A percentile compares a stretch with the other conserved stretches of the same genome.
Conservation (phyloP, 2,113 vertebrate genomes). For the Prunella fulvescens region DNA sequence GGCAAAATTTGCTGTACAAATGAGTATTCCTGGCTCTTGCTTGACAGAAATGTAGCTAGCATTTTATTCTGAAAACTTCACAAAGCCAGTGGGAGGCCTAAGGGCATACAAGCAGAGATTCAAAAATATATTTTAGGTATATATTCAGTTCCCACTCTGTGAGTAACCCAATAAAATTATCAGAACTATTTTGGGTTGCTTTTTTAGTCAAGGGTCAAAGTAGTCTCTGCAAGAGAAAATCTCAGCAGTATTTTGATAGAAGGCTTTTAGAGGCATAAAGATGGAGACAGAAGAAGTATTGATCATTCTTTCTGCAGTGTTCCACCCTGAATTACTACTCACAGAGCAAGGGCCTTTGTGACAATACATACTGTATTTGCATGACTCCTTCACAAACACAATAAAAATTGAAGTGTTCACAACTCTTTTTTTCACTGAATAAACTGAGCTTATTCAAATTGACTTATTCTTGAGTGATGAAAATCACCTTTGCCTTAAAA, state of each 20-base stretch:
- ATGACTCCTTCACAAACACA: background rate
- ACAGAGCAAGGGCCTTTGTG: background rate
- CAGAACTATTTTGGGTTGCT: background rate
- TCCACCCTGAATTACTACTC: background rate
- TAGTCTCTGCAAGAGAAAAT: background rate
- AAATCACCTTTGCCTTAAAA: background rate
- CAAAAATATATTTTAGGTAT: background rate
- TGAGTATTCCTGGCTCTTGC: background rate
- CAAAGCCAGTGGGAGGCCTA: background rate
- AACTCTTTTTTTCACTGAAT: background rate
- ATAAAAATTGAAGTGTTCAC: background rate
- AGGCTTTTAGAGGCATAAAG: background rate
- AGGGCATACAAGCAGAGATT: background rate
- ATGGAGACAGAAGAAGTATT: background rate
- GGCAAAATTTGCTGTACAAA: background rate
- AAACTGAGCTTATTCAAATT: background rate
- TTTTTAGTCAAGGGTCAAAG: background rate
- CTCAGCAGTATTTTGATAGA: background rate
- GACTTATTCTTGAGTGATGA: background rate
- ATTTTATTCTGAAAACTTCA: background rate
- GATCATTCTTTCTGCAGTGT: background rate
- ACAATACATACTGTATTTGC: rapidly evolving
- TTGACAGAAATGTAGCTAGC: background rate
- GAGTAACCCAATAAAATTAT: background rate
- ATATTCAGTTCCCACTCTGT: background rate